Evolutionary conservation across 2,797 vertebrate species (phyloP).

Genomic region (Coendou prehensilis): DNA sequence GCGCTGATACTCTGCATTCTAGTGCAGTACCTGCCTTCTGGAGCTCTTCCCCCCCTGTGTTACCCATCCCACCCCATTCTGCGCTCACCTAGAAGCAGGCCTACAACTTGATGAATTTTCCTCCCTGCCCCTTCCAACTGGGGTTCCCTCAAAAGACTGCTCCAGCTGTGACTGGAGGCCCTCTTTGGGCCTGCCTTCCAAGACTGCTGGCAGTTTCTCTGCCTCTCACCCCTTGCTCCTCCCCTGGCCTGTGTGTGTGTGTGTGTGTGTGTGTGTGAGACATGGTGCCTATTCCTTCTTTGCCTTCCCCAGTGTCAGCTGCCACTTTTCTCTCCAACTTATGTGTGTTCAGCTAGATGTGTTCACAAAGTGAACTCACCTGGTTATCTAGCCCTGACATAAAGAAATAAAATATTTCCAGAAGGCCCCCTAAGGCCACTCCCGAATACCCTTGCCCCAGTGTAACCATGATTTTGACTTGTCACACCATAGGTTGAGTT

Average conservation of each 20-base stretch:
- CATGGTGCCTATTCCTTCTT: not conserved
- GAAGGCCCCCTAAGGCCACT: not conserved
- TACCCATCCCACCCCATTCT: not conserved
- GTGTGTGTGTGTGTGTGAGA: not conserved
- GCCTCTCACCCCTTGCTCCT: not conserved
- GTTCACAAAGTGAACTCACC: not conserved
- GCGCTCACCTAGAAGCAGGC: not conserved
- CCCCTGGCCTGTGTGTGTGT: not conserved
- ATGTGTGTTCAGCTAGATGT: not conserved
- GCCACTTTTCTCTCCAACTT: not conserved
- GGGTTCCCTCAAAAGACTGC: not conserved
- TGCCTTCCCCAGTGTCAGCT: not conserved
- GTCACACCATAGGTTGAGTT: not conserved
- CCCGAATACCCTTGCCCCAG: not conserved
- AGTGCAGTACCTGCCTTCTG: not conserved
- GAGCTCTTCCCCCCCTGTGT: not conserved
- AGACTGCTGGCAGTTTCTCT: not conserved
- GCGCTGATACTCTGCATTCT: not conserved
- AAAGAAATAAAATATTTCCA: slow-evolving; percentile 52
- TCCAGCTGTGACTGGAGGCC: too few relatives aligned
- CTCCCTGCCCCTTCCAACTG: fast-evolving
- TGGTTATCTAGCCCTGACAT: not conserved
- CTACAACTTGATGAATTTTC: not conserved
- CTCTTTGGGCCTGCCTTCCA: not conserved
- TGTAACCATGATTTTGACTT: not conserved